Percentiles rank a stretch among this genome's conserved stretches.
Conservation (phyloP, 2,888 invertebrate species). For the Drosophila maculinotata region DNA sequence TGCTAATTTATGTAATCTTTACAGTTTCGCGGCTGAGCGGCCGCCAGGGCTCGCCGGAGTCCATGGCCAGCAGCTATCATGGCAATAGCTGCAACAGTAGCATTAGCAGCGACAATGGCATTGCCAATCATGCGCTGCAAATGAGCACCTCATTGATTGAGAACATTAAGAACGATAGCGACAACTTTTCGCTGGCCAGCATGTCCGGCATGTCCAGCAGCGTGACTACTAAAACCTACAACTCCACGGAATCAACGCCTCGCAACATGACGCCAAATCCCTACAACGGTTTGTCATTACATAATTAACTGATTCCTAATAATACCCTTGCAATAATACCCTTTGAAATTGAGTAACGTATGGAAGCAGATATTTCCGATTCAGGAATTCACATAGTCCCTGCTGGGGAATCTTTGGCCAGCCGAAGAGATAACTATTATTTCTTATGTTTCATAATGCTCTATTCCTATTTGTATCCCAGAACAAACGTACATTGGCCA, state of each 20-base stretch:
- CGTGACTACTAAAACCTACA: conserved; percentile 79
- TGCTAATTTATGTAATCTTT: conserved; percentile 40
- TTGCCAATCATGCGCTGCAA: conserved; percentile 79
- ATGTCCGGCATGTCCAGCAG: conserved; percentile 74
- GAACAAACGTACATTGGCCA: conserved; percentile 76
- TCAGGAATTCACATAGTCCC: too few species aligned
- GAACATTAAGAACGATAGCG: conserved; percentile 85
- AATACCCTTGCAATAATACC: too few species aligned
- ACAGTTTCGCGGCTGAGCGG: conserved; percentile 85
- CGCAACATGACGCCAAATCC: conserved; percentile 84
- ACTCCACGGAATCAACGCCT: conserved; percentile 83
- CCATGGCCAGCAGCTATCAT: conserved; percentile 91
- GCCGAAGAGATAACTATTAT: neutral
- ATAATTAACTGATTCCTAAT: too few species aligned
- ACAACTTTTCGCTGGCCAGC: conserved; percentile 85
- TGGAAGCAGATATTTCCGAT: too few species aligned
- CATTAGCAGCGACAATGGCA: conserved; percentile 75
- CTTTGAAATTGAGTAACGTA: too few species aligned
- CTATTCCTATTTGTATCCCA: conserved; percentile 23
- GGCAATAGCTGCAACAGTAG: conserved; percentile 83
- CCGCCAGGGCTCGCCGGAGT: conserved; percentile 89
- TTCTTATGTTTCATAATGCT: neutral
- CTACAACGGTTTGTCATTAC: conserved; percentile 77
- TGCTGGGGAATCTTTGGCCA: too few species aligned
- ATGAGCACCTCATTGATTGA: conserved; percentile 85